Evolutionary conservation across 2,888 invertebrate genomes (phyloP), one percentile per base, ranked within the genome.

Genomic region (Trichogramma dendrolimi): DNA sequence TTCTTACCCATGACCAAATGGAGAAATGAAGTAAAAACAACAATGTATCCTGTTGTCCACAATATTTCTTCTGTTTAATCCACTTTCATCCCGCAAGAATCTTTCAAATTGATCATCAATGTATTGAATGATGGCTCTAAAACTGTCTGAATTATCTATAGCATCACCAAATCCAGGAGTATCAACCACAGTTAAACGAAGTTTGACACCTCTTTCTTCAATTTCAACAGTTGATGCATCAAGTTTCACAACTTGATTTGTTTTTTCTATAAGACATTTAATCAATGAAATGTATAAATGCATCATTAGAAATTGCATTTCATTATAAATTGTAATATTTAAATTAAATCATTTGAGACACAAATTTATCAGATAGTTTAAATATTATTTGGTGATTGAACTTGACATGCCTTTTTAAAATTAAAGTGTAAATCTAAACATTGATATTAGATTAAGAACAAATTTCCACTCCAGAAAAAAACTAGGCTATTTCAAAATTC

Each of bases 41-140:
- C 97, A 97, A 78, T 98, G 97, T 71, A 98, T 94, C 75, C 97
- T 87, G 81, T 96, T 96, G 80, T 98, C 97, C 61, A 96, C 90
- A 71, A 98, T 97, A 79, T 97, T 96, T 68, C 96, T 88, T 53
- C 97, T 86, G 81, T 98, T 97, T 51, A 97, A 84, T 1, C 97
- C 97, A 75, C 95, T 95, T 81, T 97, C 97, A 73, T 94, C 94
- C 48, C 92, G 86, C 57, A 94, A 81, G 79, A 91, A 94, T 67
- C 94, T 84, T 80, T 95, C 94, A 81, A 96, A 98, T 79, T 97
- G 97, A 75, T 96, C 95, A 77, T 98, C 96, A 71, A 98, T 96
- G 80, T 97, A 98, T 77, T 94, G 90, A 68, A 97, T 92, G 70
- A 98, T 96, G 63, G 95, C 90, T 80, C 90, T 88, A 80, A 96